These are phyloP conservation scores for Leptopterna dolabrata DNA, from an alignment of 2,888 invertebrate species.

Conservation along the genomic window DNA sequence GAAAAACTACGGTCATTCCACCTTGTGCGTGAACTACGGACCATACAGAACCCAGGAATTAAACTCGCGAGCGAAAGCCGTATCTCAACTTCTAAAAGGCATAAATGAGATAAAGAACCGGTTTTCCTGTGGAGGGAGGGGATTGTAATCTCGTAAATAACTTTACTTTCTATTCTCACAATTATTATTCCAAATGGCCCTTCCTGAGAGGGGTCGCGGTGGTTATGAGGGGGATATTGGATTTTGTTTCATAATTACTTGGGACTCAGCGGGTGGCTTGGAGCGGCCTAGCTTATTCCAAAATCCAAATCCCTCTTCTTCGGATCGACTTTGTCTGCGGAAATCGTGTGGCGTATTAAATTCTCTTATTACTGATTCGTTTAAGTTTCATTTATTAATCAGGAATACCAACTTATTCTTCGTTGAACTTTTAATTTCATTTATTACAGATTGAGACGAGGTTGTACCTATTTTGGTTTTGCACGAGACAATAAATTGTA, in stretches of 20 bases:
- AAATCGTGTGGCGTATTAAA: not conserved
- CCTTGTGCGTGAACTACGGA: not conserved
- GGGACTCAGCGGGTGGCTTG: conserved; percentile 26
- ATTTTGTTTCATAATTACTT: conserved; percentile 43
- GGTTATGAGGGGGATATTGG: conserved; percentile 26
- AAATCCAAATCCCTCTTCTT: not conserved
- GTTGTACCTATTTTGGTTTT: no score
- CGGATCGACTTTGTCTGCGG: not conserved
- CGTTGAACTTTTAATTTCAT: no score
- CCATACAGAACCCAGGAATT: not conserved
- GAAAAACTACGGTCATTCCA: not conserved
- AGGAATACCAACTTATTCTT: no score
- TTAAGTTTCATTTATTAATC: no score
- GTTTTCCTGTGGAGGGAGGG: not conserved
- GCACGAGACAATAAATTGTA: no score
- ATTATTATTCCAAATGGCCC: conserved; percentile 46
- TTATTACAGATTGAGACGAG: no score
- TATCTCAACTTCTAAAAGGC: conserved; percentile 33
- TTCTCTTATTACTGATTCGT: not conserved
- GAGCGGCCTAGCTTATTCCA: not conserved
- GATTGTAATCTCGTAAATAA: conserved; percentile 45
- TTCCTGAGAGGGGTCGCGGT: not conserved
- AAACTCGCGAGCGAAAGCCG: not conserved
- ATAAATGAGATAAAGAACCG: conserved; percentile 39
- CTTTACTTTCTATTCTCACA: conserved; percentile 49